These are phyloP conservation scores for Esox masquinongy DNA, from an alignment of 2,797 vertebrate genomes.

Conservation along the genomic window DNA sequence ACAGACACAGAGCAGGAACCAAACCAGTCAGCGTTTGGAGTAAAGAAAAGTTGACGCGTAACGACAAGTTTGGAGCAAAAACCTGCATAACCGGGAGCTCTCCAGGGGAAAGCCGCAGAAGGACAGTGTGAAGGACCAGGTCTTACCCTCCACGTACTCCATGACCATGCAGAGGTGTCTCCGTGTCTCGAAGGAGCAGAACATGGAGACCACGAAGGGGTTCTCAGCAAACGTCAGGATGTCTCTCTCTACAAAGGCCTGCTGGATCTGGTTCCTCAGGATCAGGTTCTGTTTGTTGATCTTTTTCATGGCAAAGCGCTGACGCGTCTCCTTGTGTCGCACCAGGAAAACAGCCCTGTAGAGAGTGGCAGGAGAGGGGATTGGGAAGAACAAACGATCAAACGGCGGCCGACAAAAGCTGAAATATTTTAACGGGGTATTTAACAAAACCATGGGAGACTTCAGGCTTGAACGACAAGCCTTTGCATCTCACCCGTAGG, in stretches of 20 bases:
- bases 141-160: slow-evolving; percentile 95
- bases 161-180: slow-evolving; percentile 98
- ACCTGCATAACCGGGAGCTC: neutral
- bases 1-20: neutral
- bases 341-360: slow-evolving; percentile 90
- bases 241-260: slow-evolving; percentile 95
- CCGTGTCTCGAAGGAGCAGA: slow-evolving; percentile 95
- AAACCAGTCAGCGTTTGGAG: too few relatives aligned
- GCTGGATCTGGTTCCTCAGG: slow-evolving; percentile 95
- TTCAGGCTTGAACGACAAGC: neutral
- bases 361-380: neutral
- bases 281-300: slow-evolving; percentile 98
- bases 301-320: slow-evolving; percentile 99
- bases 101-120: neutral
- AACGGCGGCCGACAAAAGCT: neutral
- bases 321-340: slow-evolving; percentile 89
- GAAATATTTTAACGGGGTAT: neutral
- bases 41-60: too few relatives aligned
- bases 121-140: too few relatives aligned
- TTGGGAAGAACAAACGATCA: neutral
- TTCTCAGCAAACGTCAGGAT: slow-evolving; percentile 96
- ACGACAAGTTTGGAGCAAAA: neutral
- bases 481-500: slow-evolving; percentile 84
- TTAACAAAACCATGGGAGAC: neutral
- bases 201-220: slow-evolving; percentile 98